Evolutionary conservation across 2,113 vertebrate species (phyloP).

Genomic region (Rhipidura dahli): DNA sequence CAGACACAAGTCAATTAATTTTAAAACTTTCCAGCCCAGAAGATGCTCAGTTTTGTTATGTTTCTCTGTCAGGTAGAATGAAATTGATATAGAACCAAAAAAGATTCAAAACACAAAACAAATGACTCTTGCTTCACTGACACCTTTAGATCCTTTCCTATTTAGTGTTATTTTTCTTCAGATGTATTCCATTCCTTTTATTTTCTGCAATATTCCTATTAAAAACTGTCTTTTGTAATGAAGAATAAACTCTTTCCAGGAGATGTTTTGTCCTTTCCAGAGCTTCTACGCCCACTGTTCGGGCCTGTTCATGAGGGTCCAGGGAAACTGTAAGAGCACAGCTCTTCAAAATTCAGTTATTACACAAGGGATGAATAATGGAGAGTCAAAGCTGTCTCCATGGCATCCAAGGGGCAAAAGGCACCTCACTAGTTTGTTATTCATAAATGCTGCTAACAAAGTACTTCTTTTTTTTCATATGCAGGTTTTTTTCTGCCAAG

Average conservation of each 20-base stretch:
- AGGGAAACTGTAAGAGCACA: neutral
- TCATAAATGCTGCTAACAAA: slow-evolving; percentile 21
- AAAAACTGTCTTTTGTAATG: neutral
- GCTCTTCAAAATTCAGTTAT: slow-evolving; percentile 16
- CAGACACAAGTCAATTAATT: neutral
- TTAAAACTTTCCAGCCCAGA: neutral
- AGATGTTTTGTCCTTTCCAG: neutral
- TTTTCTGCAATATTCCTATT: neutral
- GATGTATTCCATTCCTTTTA: neutral
- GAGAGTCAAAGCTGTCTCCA: neutral
- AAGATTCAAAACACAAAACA: neutral
- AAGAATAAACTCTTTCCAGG: neutral
- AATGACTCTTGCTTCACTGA: neutral
- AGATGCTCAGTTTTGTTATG: neutral
- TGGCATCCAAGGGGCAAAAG: neutral
- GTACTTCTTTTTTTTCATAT: neutral
- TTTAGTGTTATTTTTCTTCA: neutral
- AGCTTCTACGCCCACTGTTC: neutral
- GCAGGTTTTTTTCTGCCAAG: neutral
- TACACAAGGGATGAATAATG: neutral
- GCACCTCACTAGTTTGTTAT: neutral
- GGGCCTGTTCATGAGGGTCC: neutral
- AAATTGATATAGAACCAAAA: neutral
- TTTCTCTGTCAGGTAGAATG: neutral
- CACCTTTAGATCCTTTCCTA: neutral